Conservation (phyloP, 1,140 invertebrate species). For the Conus ventricosus region DNA sequence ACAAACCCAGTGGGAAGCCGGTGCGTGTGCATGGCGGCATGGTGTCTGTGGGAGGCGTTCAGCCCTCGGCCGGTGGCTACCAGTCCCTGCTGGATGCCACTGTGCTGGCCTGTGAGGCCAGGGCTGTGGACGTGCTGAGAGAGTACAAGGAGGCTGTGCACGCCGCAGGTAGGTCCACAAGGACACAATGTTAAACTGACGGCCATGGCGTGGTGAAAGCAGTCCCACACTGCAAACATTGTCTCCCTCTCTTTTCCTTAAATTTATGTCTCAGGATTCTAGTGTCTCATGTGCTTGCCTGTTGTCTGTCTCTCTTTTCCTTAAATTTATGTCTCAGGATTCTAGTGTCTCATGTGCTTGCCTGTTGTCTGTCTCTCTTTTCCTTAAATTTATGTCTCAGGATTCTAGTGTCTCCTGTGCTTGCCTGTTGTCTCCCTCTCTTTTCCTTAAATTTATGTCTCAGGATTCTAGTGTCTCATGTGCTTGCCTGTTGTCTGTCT, state of each 20-base stretch:
- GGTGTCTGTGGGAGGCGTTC: conserved; percentile 42
- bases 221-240: not conserved
- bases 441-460: not conserved
- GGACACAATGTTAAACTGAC: no score
- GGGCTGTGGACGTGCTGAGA: conserved; percentile 57
- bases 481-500: no score
- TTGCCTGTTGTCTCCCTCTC: not conserved
- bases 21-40: conserved; percentile 64
- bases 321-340: no score
- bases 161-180: conserved; percentile 45
- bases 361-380: no score
- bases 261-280: no score
- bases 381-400: no score
- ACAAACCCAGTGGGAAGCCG: conserved; percentile 60
- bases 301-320: no score
- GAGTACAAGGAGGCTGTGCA: conserved; percentile 62
- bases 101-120: conserved; percentile 65
- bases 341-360: no score
- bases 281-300: no score
- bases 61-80: conserved; percentile 68
- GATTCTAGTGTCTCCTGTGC: no score
- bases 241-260: not conserved
- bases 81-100: conserved; percentile 66
- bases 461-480: no score
- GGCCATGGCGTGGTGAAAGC: no score